Evolutionary conservation across 2,113 vertebrate species (phyloP).

Genomic region (Mionectes macconnelli): DNA sequence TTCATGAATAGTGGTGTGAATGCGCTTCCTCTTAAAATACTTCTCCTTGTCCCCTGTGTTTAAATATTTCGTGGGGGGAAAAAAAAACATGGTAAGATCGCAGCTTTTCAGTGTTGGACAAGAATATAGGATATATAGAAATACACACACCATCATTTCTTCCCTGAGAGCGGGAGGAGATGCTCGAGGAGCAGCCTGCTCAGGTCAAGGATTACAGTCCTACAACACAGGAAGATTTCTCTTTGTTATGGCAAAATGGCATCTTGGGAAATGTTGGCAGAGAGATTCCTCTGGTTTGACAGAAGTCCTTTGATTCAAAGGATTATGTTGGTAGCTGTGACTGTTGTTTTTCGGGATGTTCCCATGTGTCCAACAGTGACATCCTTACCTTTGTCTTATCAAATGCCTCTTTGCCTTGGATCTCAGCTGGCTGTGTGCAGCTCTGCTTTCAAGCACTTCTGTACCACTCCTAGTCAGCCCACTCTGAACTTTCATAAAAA

Average conservation of each 20-base stretch:
- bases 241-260: neutral
- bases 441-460: neutral
- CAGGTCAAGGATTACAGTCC: neutral
- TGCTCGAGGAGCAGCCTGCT: neutral
- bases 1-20: neutral
- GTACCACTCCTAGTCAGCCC: rapidly evolving
- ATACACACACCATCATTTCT: neutral
- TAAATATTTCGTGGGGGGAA: neutral
- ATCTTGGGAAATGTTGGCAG: neutral
- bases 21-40: neutral
- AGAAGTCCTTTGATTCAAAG: neutral
- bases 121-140: neutral
- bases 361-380: neutral
- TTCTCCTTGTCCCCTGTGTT: neutral
- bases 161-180: neutral
- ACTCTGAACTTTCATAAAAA: neutral
- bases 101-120: neutral
- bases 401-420: neutral
- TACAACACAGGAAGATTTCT: neutral
- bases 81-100: neutral
- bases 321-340: neutral
- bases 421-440: neutral
- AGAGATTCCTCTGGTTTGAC: neutral
- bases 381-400: neutral
- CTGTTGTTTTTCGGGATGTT: neutral